Percentiles rank a stretch among this genome's conserved stretches.
phyloP scores from a whole-genome alignment of 2,888 invertebrate genomes.

The Chaetogeoica ovagalla region DNA sequence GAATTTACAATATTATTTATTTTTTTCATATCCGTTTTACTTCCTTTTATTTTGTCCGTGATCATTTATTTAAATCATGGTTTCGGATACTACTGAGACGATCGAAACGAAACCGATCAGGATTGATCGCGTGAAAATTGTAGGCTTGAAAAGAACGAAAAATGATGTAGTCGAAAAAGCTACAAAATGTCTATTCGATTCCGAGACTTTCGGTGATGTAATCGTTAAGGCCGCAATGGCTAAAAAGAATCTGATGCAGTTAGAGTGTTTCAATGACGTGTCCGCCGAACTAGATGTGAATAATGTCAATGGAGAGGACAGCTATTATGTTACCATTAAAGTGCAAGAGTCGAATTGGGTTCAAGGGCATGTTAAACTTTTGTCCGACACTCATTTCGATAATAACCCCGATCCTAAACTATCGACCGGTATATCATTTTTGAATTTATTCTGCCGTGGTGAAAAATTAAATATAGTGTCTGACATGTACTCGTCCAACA shows the following conservation, averaged over 20 bases:
- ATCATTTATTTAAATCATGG: constrained; percentile 25
- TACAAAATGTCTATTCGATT: constrained; percentile 80
- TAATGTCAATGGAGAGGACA: constrained; percentile 70
- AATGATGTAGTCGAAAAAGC: constrained; percentile 82
- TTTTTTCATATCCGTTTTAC: neutral
- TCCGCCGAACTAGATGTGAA: constrained; percentile 86
- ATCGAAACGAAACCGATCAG: constrained; percentile 62
- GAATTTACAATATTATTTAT: constrained; percentile 15
- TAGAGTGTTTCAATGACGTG: constrained; percentile 88
- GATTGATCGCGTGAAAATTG: constrained; percentile 83
- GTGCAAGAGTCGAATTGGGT: constrained; percentile 82
- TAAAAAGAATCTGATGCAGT: constrained; percentile 73
- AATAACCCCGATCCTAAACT: constrained; percentile 75
- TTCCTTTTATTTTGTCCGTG: neutral
- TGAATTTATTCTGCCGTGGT: constrained; percentile 24
- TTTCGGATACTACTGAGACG: constrained; percentile 4
- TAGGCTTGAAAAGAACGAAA: constrained; percentile 83
- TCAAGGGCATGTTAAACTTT: constrained; percentile 82
- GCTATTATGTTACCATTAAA: constrained; percentile 77
- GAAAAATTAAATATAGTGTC: constrained; percentile 38
- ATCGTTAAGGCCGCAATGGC: constrained; percentile 66
- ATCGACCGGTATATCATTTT: constrained; percentile 61
- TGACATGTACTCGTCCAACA: constrained; percentile 36
- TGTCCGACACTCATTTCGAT: constrained; percentile 90
- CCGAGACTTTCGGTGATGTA: constrained; percentile 84